Evolutionary conservation across 1,140 invertebrate species (phyloP), one percentile per base, ranked within the genome.

Genomic region (Pteromalus puparum): DNA sequence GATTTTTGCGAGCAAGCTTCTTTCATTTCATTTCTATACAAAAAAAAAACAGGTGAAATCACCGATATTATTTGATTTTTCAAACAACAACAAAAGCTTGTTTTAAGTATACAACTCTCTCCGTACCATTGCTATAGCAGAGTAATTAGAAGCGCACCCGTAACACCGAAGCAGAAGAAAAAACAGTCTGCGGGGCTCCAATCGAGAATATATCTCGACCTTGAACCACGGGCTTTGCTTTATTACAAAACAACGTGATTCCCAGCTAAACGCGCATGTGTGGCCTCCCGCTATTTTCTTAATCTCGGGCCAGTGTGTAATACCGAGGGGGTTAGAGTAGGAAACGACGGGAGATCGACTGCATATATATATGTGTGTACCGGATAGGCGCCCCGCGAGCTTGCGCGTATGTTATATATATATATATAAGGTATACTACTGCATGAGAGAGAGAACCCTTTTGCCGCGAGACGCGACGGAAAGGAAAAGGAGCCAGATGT

Each of bases 261-360:
- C 68, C 84, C 84, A 78, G 72, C 78, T 80, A 81, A 21, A 38
- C 65, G 75, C 13, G 78, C 38, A 15, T 21, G 30, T 1, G 82
- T 84, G 87, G 87, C 88, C 88, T 91, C 89, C 90, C 88, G 89
- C 90, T 91, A 90, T 91, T 91, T 91, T 90, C 90, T 90, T 89
- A 91, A 90, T 88, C 89, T 88, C 86, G 84, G 48, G 53, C 74
- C 79, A 42, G n/a, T 5, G 3, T 26, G 26, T 24, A 4, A 28
- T 42, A 70, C 13, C 24, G 15, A 7, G 26, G 67, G 28, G 67
- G 46, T 13, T 15, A 48, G 21, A 61, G 30, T 9, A 42, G 38
- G 53, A n/a, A 53, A 61, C 53, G 67, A 30, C 67, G 67, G 67
- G 67, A 28, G 67, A 70, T 73, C 68, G 53, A 61, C 30, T 34